phyloP scores from a whole-genome alignment of 2,113 vertebrate genomes.

The Podilymbus podiceps region DNA sequence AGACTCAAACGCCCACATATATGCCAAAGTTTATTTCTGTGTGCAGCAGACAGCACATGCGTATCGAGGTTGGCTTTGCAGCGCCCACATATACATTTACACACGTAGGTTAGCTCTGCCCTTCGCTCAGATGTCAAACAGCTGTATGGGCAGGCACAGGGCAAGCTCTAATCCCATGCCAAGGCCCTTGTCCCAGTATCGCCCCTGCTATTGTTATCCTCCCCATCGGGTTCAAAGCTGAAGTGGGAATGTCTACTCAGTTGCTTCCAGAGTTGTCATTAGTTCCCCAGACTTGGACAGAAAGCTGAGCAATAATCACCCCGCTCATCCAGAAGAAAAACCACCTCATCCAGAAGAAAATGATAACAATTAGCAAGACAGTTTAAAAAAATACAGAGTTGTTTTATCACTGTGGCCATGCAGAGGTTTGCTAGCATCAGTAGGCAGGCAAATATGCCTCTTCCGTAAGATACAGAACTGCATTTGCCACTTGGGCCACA shows the following conservation, averaged over 20 bases:
- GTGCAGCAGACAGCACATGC: background rate
- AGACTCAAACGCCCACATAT: background rate
- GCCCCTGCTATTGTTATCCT: background rate
- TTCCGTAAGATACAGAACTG: background rate
- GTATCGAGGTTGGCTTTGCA: background rate
- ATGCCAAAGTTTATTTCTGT: background rate
- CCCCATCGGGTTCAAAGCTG: background rate
- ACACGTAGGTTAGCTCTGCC: background rate
- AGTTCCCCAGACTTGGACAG: background rate
- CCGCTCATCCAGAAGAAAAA: background rate
- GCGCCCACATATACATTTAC: background rate
- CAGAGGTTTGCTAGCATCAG: background rate
- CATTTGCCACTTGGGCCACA: background rate
- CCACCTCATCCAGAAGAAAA: background rate
- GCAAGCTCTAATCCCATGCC: background rate
- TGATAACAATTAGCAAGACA: background rate
- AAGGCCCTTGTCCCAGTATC: background rate
- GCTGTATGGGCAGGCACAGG: background rate
- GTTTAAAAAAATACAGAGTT: background rate
- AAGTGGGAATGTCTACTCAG: background rate
- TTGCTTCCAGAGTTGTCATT: background rate
- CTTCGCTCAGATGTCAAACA: background rate
- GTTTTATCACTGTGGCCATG: background rate
- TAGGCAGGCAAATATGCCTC: background rate
- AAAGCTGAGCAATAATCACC: background rate